Evolutionary conservation across 1,140 invertebrate genomes (phyloP).

Genomic region (Euschistus heros): DNA sequence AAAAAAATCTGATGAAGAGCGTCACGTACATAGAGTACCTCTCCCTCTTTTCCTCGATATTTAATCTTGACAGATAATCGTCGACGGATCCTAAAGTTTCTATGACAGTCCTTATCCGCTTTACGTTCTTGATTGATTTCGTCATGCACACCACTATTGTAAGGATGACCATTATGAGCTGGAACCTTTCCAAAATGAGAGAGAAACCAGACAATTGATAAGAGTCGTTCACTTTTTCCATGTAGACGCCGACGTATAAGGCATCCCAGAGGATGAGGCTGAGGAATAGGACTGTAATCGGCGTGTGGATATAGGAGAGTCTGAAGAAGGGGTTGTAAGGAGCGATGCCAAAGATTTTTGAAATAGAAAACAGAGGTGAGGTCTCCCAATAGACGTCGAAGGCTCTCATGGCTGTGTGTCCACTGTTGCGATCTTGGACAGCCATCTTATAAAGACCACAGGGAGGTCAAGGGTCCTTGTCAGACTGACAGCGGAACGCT

Average conservation of each 20-base stretch:
- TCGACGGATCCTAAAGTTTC: conserved; percentile 10
- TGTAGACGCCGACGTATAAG: background rate
- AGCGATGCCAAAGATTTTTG: background rate
- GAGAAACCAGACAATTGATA: conserved; percentile 20
- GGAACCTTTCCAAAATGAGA: conserved; percentile 16
- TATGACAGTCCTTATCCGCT: background rate
- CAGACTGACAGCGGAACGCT: no score
- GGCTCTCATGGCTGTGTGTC: background rate
- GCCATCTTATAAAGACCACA: no score
- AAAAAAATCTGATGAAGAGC: background rate
- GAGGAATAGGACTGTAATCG: background rate
- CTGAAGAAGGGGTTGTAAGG: background rate
- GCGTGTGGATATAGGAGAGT: no score
- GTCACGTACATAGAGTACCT: background rate
- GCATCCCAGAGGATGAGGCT: background rate
- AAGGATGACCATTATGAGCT: conserved; percentile 10
- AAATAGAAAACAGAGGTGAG: background rate
- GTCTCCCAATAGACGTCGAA: conserved; percentile 12
- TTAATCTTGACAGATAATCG: background rate
- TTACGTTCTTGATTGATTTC: conserved; percentile 13
- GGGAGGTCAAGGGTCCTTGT: no score
- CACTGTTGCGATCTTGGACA: no score
- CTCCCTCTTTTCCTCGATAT: background rate
- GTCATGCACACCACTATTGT: background rate
- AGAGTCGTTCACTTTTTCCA: conserved; percentile 17